phyloP scores from a whole-genome alignment of 2,888 invertebrate genomes.

The Octodonta nipae region DNA sequence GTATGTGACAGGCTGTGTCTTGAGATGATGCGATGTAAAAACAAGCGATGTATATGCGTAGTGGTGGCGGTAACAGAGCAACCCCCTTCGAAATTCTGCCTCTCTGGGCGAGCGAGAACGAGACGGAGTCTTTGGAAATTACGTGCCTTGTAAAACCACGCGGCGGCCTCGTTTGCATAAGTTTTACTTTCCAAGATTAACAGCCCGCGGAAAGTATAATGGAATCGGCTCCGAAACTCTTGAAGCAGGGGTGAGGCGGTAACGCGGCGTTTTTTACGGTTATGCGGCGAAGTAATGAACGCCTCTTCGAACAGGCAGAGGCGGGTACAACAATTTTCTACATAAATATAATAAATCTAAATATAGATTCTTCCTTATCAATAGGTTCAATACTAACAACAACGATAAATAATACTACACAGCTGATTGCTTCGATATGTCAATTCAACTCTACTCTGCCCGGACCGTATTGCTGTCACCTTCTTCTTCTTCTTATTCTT shows the following conservation, averaged over 20 bases:
- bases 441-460: too few relatives aligned
- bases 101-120: neutral
- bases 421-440: too few relatives aligned
- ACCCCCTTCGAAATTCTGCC: too few relatives aligned
- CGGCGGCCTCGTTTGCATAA: constrained; percentile 37
- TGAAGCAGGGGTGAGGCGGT: too few relatives aligned
- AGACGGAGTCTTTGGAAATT: constrained; percentile 23
- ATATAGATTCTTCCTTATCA: too few relatives aligned
- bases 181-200: constrained; percentile 38
- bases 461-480: too few relatives aligned
- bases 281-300: constrained; percentile 33
- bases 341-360: too few relatives aligned
- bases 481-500: too few relatives aligned
- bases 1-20: constrained; percentile 29
- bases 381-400: too few relatives aligned
- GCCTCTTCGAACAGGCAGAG: constrained; percentile 12
- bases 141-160: constrained; percentile 37
- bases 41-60: constrained; percentile 17
- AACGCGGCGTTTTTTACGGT: constrained; percentile 29
- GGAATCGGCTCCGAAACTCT: constrained; percentile 20
- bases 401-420: too few relatives aligned
- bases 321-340: neutral
- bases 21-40: constrained; percentile 27
- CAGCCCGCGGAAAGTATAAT: constrained; percentile 35
- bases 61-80: constrained; percentile 7